Percentiles rank a stretch among this genome's conserved stretches.
phyloP scores from a whole-genome alignment of 2,888 invertebrate species.

The Dascillus cervinus region DNA sequence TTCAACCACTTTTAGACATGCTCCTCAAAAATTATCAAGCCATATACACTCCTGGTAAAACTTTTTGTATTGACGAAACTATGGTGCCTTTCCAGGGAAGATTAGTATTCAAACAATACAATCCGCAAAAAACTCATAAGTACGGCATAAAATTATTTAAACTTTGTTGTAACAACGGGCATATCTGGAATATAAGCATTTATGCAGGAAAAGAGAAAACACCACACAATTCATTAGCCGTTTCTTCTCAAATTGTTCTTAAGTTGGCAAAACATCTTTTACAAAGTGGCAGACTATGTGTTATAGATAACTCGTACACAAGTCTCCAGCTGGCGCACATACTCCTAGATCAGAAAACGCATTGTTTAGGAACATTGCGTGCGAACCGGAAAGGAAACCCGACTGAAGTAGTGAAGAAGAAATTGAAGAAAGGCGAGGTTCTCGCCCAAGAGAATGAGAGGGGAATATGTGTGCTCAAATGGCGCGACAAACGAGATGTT shows the following conservation, averaged over 20 bases:
- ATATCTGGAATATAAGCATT: conserved; percentile 3
- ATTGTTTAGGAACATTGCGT: conserved; percentile 6
- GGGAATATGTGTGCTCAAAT: conserved; percentile 21
- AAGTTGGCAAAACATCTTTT: conserved; percentile 10
- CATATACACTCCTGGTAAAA: not conserved
- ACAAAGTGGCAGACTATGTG: conserved; percentile 10
- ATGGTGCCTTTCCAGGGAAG: conserved; percentile 1
- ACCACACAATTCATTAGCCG: conserved; percentile 1
- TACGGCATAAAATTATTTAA: conserved; percentile 27
- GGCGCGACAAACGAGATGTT: conserved; percentile 21
- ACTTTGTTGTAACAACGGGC: conserved; percentile 12
- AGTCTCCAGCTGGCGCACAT: conserved; percentile 10
- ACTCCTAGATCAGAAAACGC: conserved; percentile 6
- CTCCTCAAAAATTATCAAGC: not conserved
- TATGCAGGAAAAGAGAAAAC: not conserved
- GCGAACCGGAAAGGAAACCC: conserved; percentile 3
- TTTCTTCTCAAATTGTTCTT: conserved; percentile 13
- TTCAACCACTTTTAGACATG: conserved; percentile 3
- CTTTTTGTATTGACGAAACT: conserved; percentile 2
- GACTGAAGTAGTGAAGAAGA: conserved; percentile 3
- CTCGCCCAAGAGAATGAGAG: conserved; percentile 19
- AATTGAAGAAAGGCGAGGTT: conserved; percentile 21
- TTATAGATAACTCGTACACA: conserved; percentile 18
- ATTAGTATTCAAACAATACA: conserved; percentile 5
- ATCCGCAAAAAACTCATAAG: conserved; percentile 21